Base-by-base conservation (phyloP, 2,888 invertebrate genomes). In the Amphipyra tragopoginis region DNA sequence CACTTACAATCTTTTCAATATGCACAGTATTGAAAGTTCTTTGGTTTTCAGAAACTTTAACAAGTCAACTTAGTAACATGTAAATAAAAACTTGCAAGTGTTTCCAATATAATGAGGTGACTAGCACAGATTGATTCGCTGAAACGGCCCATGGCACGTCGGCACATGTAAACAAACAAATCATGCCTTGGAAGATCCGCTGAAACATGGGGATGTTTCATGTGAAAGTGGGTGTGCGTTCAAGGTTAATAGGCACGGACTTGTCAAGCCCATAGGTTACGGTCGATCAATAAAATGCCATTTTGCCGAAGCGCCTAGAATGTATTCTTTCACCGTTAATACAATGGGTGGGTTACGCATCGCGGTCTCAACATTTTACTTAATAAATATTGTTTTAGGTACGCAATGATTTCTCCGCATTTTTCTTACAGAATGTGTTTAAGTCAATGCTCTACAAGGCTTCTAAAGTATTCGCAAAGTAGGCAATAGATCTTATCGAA, bases 241-340 rank as follows among this genome's bases (percentile, higher is more conserved):
- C 90, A 92, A 91, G 91, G 91, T 87, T 84, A 86, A 77, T 81
- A 75, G 63, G 71, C 65, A 78, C 67, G 80, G 66, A 71, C 65
- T 73, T 77, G 81, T 59, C 72, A 66, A 62, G 67, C 56, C 49
- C 56, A 59, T 59, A 60, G 49, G 49, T 77, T 76, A 77, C 84
- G 87, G 83, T 90, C 89, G 89, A 90, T 90, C 89, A 88, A 90
- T 90, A 89, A 68, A 61, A 72, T 63, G 49, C 57, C 67, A 73
- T 67, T 53, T 43, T 60, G 39, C n/a, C 61, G 62, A 70, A 75
- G 48, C 52, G 43, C 14, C 74, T 73, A 44, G 51, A 57, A 61
- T 42, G 34, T 50, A 58, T 53, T 56, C 45, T 21, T 56, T 61
- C 39, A 47, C 42, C 39, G 61, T 65, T 61, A 55, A 65, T 65